These are phyloP conservation scores for Cephus runcator DNA, from an alignment of 2,888 invertebrate species.

Conservation along the genomic window DNA sequence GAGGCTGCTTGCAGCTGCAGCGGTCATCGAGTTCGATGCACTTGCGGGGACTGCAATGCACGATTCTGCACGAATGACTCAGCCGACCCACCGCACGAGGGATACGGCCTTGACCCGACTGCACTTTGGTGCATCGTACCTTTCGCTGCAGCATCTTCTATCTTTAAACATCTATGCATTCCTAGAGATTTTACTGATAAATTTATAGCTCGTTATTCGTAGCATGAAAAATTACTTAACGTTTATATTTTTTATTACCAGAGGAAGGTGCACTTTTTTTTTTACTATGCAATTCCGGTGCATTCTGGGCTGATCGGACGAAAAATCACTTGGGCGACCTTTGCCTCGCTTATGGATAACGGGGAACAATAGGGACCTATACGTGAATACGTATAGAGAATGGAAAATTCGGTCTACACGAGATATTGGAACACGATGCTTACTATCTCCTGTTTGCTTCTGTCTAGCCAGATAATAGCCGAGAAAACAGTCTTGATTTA, in stretches of 20 bases:
- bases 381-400: background rate
- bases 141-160: slow-evolving; percentile 26
- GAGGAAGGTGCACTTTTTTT: background rate
- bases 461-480: slow-evolving; percentile 10
- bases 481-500: slow-evolving; percentile 18
- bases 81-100: slow-evolving; percentile 50
- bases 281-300: background rate
- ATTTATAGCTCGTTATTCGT: background rate
- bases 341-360: background rate
- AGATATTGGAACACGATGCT: slow-evolving; percentile 10
- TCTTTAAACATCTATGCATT: background rate
- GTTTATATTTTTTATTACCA: background rate
- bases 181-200: background rate
- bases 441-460: slow-evolving; percentile 10
- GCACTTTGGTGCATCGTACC: slow-evolving; percentile 57
- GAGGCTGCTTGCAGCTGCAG: slow-evolving; percentile 52
- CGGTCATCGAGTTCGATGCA: slow-evolving; percentile 64
- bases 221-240: background rate
- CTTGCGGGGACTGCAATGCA: slow-evolving; percentile 46
- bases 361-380: background rate
- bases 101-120: slow-evolving; percentile 62
- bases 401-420: background rate
- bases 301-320: background rate
- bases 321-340: background rate
- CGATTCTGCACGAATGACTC: slow-evolving; percentile 59